A percentile compares a stretch with the other conserved stretches of the same genome.
Conservation (phyloP, 2,113 vertebrate species). For the Sturnira hondurensis region DNA sequence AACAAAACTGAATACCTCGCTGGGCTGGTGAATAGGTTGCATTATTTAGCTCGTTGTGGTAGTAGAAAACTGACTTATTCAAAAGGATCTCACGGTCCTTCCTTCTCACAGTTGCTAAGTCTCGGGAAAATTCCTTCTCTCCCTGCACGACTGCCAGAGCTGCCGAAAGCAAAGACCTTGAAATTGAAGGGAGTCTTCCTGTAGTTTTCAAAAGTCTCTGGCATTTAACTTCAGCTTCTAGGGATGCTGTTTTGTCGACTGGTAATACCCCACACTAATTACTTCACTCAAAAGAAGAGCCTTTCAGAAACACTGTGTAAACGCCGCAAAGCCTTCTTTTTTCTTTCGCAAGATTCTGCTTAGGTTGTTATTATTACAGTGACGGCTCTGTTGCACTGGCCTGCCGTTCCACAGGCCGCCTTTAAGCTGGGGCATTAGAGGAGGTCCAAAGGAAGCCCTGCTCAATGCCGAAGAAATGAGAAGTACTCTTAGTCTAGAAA, state of each 20-base stretch:
- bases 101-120: not conserved
- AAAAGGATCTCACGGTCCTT: not conserved
- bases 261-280: conserved; percentile 18
- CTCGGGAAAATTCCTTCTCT: not conserved
- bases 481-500: conserved; percentile 70
- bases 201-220: conserved; percentile 36
- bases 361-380: conserved; percentile 25
- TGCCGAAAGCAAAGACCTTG: not conserved
- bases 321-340: conserved; percentile 24
- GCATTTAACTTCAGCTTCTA: conserved; percentile 20
- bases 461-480: conserved; percentile 61
- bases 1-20: conserved; percentile 61
- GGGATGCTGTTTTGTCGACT: conserved; percentile 41
- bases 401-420: conserved; percentile 17
- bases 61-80: conserved; percentile 17
- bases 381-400: conserved; percentile 33
- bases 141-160: not conserved
- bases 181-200: not conserved
- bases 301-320: conserved; percentile 45
- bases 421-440: conserved; percentile 21
- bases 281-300: conserved; percentile 32
- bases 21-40: not conserved
- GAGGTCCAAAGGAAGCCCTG: conserved; percentile 18
- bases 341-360: not conserved
- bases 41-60: not conserved